These are phyloP conservation scores for Cynoglossus semilaevis DNA, from an alignment of 2,113 vertebrate genomes.

Conservation along the genomic window DNA sequence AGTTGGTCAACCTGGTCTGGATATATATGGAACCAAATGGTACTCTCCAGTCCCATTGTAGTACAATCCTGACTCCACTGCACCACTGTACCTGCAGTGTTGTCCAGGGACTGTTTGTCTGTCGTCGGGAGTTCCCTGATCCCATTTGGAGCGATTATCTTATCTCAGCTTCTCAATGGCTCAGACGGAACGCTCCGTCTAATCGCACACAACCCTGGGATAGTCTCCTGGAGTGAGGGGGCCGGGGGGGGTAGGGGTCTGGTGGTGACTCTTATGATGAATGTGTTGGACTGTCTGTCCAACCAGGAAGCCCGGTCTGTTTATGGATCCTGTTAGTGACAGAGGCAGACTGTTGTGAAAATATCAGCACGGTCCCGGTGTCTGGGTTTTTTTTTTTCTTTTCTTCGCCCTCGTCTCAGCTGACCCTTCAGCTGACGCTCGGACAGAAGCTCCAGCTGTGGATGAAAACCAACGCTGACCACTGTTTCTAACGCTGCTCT, in stretches of 20 bases:
- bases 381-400: too few relatives aligned
- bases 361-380: constrained; percentile 46
- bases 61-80: too few relatives aligned
- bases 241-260: too few relatives aligned
- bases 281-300: constrained; percentile 34
- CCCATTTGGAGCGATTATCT: constrained; percentile 74
- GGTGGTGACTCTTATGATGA: constrained; percentile 26
- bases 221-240: constrained; percentile 41
- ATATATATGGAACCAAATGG: too few relatives aligned
- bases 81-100: constrained; percentile 48
- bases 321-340: constrained; percentile 31
- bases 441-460: constrained; percentile 3
- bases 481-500: neutral
- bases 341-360: constrained; percentile 60
- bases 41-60: too few relatives aligned
- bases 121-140: constrained; percentile 67
- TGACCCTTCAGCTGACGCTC: constrained; percentile 19
- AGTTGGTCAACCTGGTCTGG: too few relatives aligned
- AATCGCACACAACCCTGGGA: constrained; percentile 67
- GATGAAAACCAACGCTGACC: neutral
- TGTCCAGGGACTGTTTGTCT: constrained; percentile 54
- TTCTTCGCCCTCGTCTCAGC: constrained; percentile 24
- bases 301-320: constrained; percentile 19
- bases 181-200: constrained; percentile 66
- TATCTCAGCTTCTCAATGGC: constrained; percentile 71